These are phyloP conservation scores for Crocallis elinguaria DNA, from an alignment of 2,888 invertebrate genomes.

Conservation along the genomic window DNA sequence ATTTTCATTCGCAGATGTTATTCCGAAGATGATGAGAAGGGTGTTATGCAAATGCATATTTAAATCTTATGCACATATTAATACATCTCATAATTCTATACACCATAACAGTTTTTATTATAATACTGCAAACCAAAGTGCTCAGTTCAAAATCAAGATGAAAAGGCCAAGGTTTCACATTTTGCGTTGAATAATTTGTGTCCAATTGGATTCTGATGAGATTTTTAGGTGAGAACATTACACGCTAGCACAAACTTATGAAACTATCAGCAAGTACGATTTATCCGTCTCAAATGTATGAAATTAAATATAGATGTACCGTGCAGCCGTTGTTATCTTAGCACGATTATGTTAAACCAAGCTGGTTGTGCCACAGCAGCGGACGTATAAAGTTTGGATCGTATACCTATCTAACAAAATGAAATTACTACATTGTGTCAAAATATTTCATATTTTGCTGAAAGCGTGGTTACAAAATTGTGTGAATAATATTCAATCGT, in stretches of 20 bases:
- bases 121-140: constrained; percentile 59
- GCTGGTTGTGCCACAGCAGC: not conserved
- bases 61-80: constrained; percentile 44
- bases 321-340: not conserved
- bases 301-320: constrained; percentile 11
- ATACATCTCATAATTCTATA: constrained; percentile 53
- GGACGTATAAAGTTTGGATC: not conserved
- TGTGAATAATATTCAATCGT: constrained; percentile 46
- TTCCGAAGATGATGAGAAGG: constrained; percentile 61
- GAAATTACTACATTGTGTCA: not conserved
- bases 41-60: constrained; percentile 20
- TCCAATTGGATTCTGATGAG: constrained; percentile 75
- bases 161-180: constrained; percentile 76
- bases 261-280: constrained; percentile 6
- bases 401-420: constrained; percentile 1
- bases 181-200: constrained; percentile 69
- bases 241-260: constrained; percentile 14
- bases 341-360: constrained; percentile 2
- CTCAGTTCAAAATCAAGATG: constrained; percentile 60
- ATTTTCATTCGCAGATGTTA: constrained; percentile 58
- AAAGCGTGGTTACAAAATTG: constrained; percentile 48
- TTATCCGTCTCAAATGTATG: constrained; percentile 2
- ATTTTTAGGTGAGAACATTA: constrained; percentile 54
- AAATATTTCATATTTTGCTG: constrained; percentile 11
- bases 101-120: constrained; percentile 49